Evolutionary conservation across 2,888 invertebrate species (phyloP).

Genomic region (Drosophila infuscata): DNA sequence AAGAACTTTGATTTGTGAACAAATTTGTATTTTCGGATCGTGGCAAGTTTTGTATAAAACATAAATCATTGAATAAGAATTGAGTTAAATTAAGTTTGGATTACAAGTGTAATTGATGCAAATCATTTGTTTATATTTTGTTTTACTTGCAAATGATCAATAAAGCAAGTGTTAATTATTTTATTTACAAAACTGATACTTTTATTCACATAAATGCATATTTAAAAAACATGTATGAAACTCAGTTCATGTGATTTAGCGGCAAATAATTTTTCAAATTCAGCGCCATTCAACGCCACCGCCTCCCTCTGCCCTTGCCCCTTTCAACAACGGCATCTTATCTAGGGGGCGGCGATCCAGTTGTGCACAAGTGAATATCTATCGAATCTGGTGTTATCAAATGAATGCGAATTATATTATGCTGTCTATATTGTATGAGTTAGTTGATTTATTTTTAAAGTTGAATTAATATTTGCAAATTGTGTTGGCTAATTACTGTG

Average conservation of each 20-base stretch:
- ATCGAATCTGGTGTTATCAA: not conserved
- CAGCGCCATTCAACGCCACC: constrained; percentile 1
- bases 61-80: not conserved
- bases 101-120: not conserved
- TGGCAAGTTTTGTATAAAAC: not conserved
- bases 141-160: not conserved
- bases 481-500: constrained; percentile 1
- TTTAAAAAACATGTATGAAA: not conserved
- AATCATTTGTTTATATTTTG: constrained; percentile 20
- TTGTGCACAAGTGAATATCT: not conserved
- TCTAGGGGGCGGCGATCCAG: not conserved
- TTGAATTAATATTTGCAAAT: constrained; percentile 15
- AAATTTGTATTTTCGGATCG: not conserved
- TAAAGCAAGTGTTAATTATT: not conserved
- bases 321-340: not conserved
- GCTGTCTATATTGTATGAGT: not conserved
- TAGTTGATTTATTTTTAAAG: not conserved
- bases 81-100: not conserved
- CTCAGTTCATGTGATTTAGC: not conserved
- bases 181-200: not conserved
- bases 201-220: not conserved
- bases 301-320: not conserved
- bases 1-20: not conserved
- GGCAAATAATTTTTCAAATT: not conserved
- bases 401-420: not conserved